phyloP scores from a whole-genome alignment of 2,113 vertebrate species.

The Mus musculus region GRCm39 chr1:107647501-107648000 shows the following conservation, averaged over 20 bases:
- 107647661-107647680: background rate
- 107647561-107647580: background rate
- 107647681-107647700: background rate
- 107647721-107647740: background rate
- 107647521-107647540: background rate
- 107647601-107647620: background rate
- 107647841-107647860: background rate
- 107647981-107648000: background rate
- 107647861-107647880: background rate
- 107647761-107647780: background rate
- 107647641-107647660: no score
- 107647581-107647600: background rate
- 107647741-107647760: background rate
- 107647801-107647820: background rate
- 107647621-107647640: background rate
- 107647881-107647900: background rate
- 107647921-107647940: background rate
- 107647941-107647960: background rate
- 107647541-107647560: background rate
- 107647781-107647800: background rate
- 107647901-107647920: background rate
- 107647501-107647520: background rate
- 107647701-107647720: background rate
- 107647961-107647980: background rate
- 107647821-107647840: background rate